Percentiles rank a stretch among this genome's conserved stretches.
phyloP scores from a whole-genome alignment of 2,113 vertebrate genomes.

The Pipra filicauda region DNA sequence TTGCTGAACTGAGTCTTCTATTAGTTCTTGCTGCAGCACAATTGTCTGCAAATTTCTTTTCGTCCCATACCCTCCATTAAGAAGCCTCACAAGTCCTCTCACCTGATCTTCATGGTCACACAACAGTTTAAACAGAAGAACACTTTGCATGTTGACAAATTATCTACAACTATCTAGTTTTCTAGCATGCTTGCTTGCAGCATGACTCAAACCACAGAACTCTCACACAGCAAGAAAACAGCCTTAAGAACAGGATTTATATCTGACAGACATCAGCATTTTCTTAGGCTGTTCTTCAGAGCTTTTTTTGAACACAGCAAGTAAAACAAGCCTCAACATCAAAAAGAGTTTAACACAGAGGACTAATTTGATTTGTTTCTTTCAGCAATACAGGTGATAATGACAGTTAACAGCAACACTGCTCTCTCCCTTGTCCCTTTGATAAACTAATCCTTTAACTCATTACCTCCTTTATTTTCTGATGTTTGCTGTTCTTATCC shows the following conservation, averaged over 20 bases:
- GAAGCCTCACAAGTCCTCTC: not conserved
- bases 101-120: not conserved
- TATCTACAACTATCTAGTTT: not conserved
- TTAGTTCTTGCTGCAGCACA: not conserved
- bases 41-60: not conserved
- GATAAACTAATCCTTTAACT: not conserved
- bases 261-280: not conserved
- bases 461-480: not conserved
- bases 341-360: not conserved
- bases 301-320: not conserved
- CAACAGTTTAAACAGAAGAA: not conserved
- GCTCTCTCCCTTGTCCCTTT: not conserved
- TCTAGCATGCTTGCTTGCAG: not conserved
- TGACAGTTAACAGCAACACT: not conserved
- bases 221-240: not conserved
- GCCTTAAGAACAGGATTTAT: not conserved
- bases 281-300: not conserved
- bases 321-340: not conserved
- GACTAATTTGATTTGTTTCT: not conserved
- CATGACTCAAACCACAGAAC: not conserved
- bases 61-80: not conserved
- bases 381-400: not conserved
- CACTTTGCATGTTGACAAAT: not conserved
- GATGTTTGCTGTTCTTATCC: not conserved
- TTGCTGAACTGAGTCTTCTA: not conserved